Percentiles rank a stretch among this genome's conserved stretches.
phyloP scores from a whole-genome alignment of 2,113 vertebrate species.

The Myrmecobius fasciatus region DNA sequence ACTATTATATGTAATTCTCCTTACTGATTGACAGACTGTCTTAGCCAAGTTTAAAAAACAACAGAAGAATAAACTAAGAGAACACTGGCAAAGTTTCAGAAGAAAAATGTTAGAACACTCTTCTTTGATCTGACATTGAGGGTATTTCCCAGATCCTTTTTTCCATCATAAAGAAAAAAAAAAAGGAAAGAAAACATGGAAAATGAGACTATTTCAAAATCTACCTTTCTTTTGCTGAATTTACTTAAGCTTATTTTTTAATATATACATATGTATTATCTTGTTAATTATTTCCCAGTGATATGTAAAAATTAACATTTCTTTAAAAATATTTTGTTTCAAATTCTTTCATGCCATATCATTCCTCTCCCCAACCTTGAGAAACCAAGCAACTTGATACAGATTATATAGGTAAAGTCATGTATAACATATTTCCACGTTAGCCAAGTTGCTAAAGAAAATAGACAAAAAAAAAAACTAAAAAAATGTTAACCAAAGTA shows the following conservation, averaged over 20 bases:
- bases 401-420: background rate
- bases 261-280: background rate
- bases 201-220: background rate
- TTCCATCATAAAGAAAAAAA: background rate
- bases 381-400: background rate
- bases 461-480: background rate
- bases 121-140: background rate
- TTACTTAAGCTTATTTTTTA: background rate
- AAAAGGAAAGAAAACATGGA: background rate
- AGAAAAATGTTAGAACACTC: background rate
- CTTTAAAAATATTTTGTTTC: background rate
- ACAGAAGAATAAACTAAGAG: slow-evolving; percentile 11
- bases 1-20: slow-evolving; percentile 8
- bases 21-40: slow-evolving; percentile 11
- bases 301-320: background rate
- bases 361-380: no score
- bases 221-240: background rate
- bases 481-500: background rate
- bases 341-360: background rate
- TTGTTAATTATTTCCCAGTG: background rate
- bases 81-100: slow-evolving; percentile 21
- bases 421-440: background rate
- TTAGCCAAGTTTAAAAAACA: background rate
- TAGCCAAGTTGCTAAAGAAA: background rate
- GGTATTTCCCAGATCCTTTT: background rate